These are phyloP conservation scores for Pseudorhombus dupliciocellatus DNA, from an alignment of 2,113 vertebrate species.

Conservation along the genomic window DNA sequence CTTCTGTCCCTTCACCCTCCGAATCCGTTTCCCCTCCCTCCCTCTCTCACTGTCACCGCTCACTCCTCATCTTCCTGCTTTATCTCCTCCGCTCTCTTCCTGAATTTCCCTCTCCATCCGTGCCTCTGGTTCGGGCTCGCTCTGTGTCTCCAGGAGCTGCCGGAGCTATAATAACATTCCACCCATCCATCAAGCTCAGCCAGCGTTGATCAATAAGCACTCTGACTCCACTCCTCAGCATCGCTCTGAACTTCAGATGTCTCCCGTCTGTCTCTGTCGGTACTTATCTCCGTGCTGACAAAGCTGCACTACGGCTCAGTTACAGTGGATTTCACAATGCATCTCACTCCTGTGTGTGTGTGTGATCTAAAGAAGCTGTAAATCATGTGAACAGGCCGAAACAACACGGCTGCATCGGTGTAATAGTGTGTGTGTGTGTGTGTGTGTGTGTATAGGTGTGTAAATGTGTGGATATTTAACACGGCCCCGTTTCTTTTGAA, in stretches of 20 bases:
- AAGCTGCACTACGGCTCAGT: slow-evolving; percentile 65
- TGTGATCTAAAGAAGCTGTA: slow-evolving; percentile 44
- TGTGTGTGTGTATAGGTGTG: not conserved
- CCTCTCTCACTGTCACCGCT: not conserved
- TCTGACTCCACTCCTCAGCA: slow-evolving; percentile 67
- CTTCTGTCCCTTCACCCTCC: not conserved
- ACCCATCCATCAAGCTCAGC: slow-evolving; percentile 66
- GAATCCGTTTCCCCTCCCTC: not conserved
- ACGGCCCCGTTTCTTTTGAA: not conserved
- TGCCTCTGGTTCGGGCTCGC: slow-evolving; percentile 27
- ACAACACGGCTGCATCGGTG: slow-evolving; percentile 2
- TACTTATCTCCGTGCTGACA: slow-evolving; percentile 76
- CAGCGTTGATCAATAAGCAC: slow-evolving; percentile 79
- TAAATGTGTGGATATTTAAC: slow-evolving; percentile 10
- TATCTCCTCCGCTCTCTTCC: not conserved
- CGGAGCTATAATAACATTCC: slow-evolving; percentile 72
- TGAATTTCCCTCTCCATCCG: not conserved
- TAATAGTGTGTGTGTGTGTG: not conserved
- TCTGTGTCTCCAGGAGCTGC: slow-evolving; percentile 45
- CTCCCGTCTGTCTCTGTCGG: slow-evolving; percentile 75
- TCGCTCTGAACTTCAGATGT: slow-evolving; percentile 67
- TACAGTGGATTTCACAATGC: slow-evolving; percentile 65
- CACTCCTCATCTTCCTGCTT: not conserved
- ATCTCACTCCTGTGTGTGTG: slow-evolving; percentile 35
- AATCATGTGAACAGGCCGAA: slow-evolving; percentile 12